These are phyloP conservation scores for Lasioglossum oenotherae DNA, from an alignment of 2,888 invertebrate genomes.

Conservation along the genomic window DNA sequence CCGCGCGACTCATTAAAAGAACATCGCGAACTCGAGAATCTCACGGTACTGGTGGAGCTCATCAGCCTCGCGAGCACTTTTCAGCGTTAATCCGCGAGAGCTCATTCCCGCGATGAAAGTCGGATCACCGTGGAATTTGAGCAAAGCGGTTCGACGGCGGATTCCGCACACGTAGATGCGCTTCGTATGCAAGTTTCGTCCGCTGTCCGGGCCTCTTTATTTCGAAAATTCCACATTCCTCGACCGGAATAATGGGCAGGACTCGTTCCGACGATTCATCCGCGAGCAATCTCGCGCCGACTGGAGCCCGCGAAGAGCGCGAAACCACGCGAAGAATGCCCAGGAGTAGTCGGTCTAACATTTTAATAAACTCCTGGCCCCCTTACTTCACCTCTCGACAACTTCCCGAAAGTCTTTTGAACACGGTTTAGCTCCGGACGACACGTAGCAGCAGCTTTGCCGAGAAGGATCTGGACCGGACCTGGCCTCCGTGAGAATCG, in stretches of 20 bases:
- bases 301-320: conserved; percentile 30
- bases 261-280: conserved; percentile 67
- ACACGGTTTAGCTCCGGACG: background rate
- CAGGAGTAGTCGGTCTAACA: conserved; percentile 21
- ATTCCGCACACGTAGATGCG: conserved; percentile 70
- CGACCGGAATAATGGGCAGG: conserved; percentile 60
- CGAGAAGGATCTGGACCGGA: background rate
- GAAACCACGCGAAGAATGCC: conserved; percentile 60
- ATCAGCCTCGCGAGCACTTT: background rate
- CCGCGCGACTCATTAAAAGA: background rate
- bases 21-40: background rate
- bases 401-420: conserved; percentile 4
- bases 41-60: background rate
- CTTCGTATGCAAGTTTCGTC: conserved; percentile 75
- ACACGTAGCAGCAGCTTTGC: conserved; percentile 18
- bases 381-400: background rate
- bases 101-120: conserved; percentile 12
- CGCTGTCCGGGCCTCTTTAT: conserved; percentile 72
- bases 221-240: conserved; percentile 79
- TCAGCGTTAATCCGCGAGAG: background rate
- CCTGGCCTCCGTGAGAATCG: conserved; percentile 47
- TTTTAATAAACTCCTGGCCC: conserved; percentile 54
- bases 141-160: conserved; percentile 31
- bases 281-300: conserved; percentile 60
- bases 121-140: conserved; percentile 52